phyloP scores from a whole-genome alignment of 2,888 invertebrate species.

The Drosophila peninsularis region DNA sequence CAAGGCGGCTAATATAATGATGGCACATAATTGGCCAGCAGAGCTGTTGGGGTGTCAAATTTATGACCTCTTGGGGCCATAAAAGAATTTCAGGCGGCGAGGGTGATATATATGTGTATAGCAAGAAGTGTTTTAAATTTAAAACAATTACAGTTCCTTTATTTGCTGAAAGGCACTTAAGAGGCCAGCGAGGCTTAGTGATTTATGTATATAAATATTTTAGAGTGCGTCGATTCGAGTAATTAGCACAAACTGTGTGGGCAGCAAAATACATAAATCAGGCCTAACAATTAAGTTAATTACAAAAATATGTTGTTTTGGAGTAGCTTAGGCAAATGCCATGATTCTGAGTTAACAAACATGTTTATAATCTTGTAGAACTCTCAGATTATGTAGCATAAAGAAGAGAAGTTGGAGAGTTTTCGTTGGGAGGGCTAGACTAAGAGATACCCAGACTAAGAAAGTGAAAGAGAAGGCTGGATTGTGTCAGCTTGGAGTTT shows the following conservation, averaged over 20 bases:
- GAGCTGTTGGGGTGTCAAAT: not conserved
- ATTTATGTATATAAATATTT: constrained; percentile 2
- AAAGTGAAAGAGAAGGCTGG: not conserved
- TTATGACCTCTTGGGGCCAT: constrained; percentile 1
- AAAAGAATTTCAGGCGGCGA: not conserved
- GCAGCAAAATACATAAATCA: not conserved
- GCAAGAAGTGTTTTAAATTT: not conserved
- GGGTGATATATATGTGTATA: too few relatives aligned
- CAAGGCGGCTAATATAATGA: constrained; percentile 25
- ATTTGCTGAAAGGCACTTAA: not conserved
- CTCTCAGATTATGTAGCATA: not conserved
- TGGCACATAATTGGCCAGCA: constrained; percentile 10
- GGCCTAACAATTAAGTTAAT: not conserved
- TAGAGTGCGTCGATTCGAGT: not conserved
- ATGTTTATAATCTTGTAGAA: too few relatives aligned
- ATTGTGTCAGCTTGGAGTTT: too few relatives aligned
- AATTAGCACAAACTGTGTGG: not conserved
- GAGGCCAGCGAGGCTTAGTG: not conserved
- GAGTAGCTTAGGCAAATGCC: not conserved
- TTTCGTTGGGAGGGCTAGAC: not conserved
- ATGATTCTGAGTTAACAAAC: not conserved
- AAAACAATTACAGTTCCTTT: constrained; percentile 5
- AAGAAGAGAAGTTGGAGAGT: not conserved
- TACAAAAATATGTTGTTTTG: not conserved
- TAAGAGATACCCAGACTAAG: not conserved